phyloP scores from a whole-genome alignment of 2,113 vertebrate species.

The Scolopax mira region DNA sequence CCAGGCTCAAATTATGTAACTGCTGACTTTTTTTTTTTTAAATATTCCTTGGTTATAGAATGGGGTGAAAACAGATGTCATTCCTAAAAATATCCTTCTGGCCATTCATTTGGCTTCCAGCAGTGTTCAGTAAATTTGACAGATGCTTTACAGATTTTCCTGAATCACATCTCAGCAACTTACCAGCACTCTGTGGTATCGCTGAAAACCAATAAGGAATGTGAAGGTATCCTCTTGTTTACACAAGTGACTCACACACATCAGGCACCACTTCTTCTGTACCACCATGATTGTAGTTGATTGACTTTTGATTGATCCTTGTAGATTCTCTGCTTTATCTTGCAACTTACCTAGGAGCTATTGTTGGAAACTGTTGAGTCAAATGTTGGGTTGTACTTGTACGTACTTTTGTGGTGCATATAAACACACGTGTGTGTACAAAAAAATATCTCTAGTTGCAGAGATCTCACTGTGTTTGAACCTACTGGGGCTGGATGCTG shows the following conservation, averaged over 20 bases:
- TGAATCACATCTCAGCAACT: background rate
- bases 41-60: background rate
- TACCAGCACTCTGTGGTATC: background rate
- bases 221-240: background rate
- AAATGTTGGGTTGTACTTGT: background rate
- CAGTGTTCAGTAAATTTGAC: background rate
- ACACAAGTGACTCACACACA: rapidly evolving
- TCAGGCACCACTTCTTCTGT: background rate
- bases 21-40: background rate
- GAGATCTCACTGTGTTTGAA: background rate
- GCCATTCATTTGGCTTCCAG: background rate
- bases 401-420: background rate
- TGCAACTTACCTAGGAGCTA: background rate
- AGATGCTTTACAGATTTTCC: background rate
- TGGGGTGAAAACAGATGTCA: background rate
- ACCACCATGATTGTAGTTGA: background rate
- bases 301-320: background rate
- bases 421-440: rapidly evolving
- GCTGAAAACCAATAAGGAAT: background rate
- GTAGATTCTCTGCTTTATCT: background rate
- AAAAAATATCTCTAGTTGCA: background rate
- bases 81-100: background rate
- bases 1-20: background rate
- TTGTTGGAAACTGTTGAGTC: background rate
- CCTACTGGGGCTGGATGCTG: background rate